Base-by-base conservation (phyloP, 2,888 invertebrate genomes). In the Frankliniella intonsa region DNA sequence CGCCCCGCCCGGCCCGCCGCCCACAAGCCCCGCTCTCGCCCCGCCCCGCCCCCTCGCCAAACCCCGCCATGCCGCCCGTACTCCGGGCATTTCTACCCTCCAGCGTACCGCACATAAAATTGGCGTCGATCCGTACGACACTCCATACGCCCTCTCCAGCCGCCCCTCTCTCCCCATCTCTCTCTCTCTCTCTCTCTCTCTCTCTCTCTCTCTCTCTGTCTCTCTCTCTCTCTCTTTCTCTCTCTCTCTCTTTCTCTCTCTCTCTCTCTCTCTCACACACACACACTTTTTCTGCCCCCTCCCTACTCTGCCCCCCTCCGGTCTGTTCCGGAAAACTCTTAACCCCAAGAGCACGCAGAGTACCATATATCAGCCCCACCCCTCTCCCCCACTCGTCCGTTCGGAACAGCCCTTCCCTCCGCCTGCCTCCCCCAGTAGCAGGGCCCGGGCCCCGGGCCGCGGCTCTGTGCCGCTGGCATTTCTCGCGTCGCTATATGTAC, bases 291-390 rank as follows among this genome's bases (percentile, higher is more conserved):
- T 38, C 38, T 38, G 38, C 5, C 38, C 38, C 38, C 5, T 38
- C 38, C 38, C 38, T 38, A 38, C 38, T 38, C 38, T 38, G 5
- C 5, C 38, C 38, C 38, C 38, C 55, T 55, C 55, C 69, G 19
- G 22, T 10, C 69, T 12, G 69, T 76, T 25, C 69, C 69, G 69
- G 69, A 76, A 76, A 76, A 76, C 69, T 76, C 69, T 76, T 76
- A 76, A 76, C 69, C 69, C 69, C 69, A 25, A 25, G 69, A 76
- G 69, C 69, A 76, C 69, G 69, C 69, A 25, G 69, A 76, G 69
- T 76, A 76, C 69, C 69, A 76, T 76, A 76, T 76, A 76, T 76
- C 69, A 76, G 69, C 25, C 25, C 38, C 38, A 38, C 38, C 38
- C 22, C 25, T 12, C 25, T 22, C 69, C 5, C 22, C 12, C 69